Conservation (phyloP, 2,797 vertebrate species). For the Tympanoctomys barrerae region DNA sequence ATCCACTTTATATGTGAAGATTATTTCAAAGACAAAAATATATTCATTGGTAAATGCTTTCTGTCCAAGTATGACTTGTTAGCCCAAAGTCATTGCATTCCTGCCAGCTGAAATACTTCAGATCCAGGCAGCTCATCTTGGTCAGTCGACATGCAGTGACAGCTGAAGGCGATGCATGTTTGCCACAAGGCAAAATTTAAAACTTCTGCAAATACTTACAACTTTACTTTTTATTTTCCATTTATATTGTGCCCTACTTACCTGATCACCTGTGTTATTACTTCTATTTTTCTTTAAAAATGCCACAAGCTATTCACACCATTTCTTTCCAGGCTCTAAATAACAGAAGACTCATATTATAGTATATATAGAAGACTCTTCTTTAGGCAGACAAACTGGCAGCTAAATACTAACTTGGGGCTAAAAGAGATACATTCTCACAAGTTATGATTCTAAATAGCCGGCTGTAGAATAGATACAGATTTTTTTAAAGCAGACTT, state of each 20-base stretch:
- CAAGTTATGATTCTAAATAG: neutral
- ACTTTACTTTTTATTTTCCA: neutral
- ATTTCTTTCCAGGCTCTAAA: neutral
- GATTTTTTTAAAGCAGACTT: neutral
- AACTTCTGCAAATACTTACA: neutral
- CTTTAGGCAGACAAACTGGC: neutral
- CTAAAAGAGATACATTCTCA: neutral
- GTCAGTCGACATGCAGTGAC: neutral
- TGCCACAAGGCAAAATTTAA: slow-evolving; percentile 10
- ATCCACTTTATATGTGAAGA: neutral
- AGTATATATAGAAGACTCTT: neutral
- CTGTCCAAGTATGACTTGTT: neutral
- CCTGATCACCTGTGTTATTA: neutral
- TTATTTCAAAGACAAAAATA: neutral
- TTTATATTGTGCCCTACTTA: neutral
- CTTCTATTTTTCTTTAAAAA: neutral
- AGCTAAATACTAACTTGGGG: neutral
- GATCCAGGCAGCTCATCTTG: neutral
- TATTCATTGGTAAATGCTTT: neutral
- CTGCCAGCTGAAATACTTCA: neutral
- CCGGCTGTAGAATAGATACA: neutral
- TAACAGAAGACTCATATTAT: neutral
- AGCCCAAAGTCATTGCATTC: neutral
- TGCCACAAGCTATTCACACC: neutral
- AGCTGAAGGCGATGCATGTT: neutral